phyloP scores from a whole-genome alignment of 1,140 invertebrate genomes.

The Cardiocondyla obscurior region DNA sequence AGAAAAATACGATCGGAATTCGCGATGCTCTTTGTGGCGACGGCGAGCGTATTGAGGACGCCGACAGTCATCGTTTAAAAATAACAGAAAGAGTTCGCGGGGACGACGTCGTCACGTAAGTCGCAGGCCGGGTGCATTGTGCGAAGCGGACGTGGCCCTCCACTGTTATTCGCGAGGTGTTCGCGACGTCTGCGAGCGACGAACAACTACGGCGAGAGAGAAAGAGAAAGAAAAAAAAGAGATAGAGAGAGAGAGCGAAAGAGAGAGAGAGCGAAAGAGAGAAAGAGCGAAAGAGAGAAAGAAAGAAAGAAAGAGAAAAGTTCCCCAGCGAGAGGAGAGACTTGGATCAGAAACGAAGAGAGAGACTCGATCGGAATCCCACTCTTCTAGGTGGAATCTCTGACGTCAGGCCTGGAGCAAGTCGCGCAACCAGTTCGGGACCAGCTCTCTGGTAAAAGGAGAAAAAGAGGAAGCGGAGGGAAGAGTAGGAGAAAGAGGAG shows the following conservation, averaged over 20 bases:
- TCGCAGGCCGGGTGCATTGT: slow-evolving; percentile 8
- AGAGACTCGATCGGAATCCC: slow-evolving; percentile 75
- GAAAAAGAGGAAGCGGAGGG: neutral
- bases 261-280: slow-evolving; percentile 18
- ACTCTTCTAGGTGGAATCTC: slow-evolving; percentile 73
- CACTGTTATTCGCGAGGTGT: slow-evolving; percentile 51
- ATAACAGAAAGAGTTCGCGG: slow-evolving; percentile 48
- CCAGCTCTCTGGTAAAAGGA: slow-evolving; percentile 62
- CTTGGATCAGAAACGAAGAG: slow-evolving; percentile 53
- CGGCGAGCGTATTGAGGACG: slow-evolving; percentile 35
- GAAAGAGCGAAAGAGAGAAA: slow-evolving; percentile 13
- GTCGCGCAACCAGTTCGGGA: slow-evolving; percentile 79
- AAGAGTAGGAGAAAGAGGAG: slow-evolving; percentile 41
- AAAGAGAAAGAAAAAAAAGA: neutral
- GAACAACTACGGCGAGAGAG: slow-evolving; percentile 43
- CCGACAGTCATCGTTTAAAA: slow-evolving; percentile 61
- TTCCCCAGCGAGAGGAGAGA: slow-evolving; percentile 24
- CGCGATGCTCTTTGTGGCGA: neutral
- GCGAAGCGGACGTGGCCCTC: slow-evolving; percentile 45
- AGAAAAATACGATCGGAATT: neutral
- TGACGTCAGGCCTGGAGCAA: slow-evolving; percentile 78
- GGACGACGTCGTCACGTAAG: slow-evolving; percentile 24
- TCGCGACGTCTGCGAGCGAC: neutral
- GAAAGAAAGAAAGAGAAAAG: neutral
- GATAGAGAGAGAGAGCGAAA: no score